These are phyloP conservation scores for Hemiscyllium ocellatum DNA, from an alignment of 2,113 vertebrate species.

Conservation along the genomic window DNA sequence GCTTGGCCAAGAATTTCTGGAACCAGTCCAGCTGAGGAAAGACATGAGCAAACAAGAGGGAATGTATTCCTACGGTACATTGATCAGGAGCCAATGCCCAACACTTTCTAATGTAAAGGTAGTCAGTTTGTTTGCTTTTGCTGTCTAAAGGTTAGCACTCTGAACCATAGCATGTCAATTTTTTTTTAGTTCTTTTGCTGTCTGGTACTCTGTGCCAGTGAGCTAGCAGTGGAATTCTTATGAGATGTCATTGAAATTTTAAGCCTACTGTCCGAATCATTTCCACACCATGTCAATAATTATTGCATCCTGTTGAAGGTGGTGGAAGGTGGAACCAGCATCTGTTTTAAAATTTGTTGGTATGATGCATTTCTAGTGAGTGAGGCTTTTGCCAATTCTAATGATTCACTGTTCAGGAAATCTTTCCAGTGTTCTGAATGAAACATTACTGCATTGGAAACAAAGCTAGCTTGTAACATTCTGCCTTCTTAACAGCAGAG, in stretches of 20 bases:
- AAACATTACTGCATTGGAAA: not conserved
- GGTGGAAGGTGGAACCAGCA: no score
- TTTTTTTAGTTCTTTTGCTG: not conserved
- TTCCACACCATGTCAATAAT: not conserved
- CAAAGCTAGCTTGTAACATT: not conserved
- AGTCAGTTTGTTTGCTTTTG: not conserved
- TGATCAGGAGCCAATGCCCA: conserved; percentile 1
- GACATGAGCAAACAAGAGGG: not conserved
- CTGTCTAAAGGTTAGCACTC: not conserved
- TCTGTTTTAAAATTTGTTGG: not conserved
- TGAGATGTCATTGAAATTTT: no score
- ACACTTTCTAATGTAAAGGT: not conserved
- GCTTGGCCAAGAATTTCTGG: not conserved
- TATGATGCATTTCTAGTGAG: not conserved
- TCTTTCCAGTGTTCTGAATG: not conserved
- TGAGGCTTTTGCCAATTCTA: not conserved
- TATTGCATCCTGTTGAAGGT: no score
- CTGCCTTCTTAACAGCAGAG: not conserved
- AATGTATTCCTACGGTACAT: not conserved
- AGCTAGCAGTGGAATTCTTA: not conserved
- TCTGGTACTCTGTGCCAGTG: not conserved
- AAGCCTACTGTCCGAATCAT: not conserved
- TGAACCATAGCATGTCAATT: not conserved
- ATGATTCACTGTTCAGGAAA: not conserved
- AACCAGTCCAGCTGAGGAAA: not conserved